These are phyloP conservation scores for Myotis pilosus DNA, from an alignment of 2,797 vertebrate species.

Conservation along the genomic window DNA sequence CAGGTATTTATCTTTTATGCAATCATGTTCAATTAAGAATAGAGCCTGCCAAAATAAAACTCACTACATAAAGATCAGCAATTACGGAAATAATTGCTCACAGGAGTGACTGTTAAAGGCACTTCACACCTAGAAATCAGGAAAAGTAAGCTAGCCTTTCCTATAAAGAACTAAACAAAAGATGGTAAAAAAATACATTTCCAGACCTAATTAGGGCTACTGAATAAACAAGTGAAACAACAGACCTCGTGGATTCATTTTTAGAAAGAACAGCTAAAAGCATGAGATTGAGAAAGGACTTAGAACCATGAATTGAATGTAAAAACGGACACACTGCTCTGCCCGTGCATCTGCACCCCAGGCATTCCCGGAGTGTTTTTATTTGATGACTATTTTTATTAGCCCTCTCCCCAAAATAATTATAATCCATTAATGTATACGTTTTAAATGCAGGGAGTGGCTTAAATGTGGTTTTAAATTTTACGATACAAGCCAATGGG, in stretches of 20 bases:
- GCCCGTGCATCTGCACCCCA: not conserved
- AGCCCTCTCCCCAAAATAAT: conserved; percentile 16
- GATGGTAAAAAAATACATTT: conserved; percentile 58
- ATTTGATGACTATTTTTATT: not conserved
- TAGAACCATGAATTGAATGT: not conserved
- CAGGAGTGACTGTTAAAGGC: conserved; percentile 58
- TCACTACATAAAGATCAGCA: conserved; percentile 56
- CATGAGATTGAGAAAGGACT: not conserved
- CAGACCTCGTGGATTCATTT: not conserved
- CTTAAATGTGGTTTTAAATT: conserved; percentile 33
- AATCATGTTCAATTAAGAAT: conserved; percentile 62
- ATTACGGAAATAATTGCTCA: conserved; percentile 58
- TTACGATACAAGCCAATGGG: not conserved
- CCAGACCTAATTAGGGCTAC: conserved; percentile 41
- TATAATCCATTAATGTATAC: conserved; percentile 16
- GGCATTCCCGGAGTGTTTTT: not conserved
- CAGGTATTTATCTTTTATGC: conserved; percentile 62
- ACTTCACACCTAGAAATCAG: conserved; percentile 52
- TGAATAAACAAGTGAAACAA: conserved; percentile 36
- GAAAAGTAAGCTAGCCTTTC: conserved; percentile 36
- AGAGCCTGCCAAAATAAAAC: conserved; percentile 61
- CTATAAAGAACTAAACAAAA: conserved; percentile 42
- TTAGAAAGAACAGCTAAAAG: conserved; percentile 27
- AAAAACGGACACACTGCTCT: not conserved
- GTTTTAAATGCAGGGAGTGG: conserved; percentile 25